phyloP scores from a whole-genome alignment of 2,888 invertebrate genomes.

The Ophion ellenae region DNA sequence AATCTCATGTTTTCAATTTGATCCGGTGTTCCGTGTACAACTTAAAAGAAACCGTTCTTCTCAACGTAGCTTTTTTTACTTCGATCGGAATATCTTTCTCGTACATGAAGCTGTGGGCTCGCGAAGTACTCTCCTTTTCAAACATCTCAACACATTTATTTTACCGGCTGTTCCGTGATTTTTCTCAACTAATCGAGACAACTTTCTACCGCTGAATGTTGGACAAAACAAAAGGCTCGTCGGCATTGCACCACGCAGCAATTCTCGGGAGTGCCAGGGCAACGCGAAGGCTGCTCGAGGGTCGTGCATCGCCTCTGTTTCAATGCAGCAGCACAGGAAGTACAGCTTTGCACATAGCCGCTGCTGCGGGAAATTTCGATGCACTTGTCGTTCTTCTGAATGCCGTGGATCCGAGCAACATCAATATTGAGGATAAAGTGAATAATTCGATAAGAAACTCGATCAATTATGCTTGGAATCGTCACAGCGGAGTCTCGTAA shows the following conservation, averaged over 20 bases:
- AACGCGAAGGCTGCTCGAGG: conserved; percentile 78
- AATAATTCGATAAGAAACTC: conserved; percentile 11
- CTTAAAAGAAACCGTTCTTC: no score
- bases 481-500: neutral
- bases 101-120: no score
- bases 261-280: conserved; percentile 78
- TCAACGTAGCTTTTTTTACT: no score
- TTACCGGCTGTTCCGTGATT: conserved; percentile 27
- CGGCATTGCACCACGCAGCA: conserved; percentile 83
- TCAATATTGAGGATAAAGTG: conserved; percentile 69
- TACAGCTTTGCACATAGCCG: conserved; percentile 81
- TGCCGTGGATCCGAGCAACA: conserved; percentile 46
- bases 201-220: neutral
- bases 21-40: no score
- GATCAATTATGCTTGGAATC: neutral
- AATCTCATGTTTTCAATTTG: no score
- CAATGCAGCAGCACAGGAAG: conserved; percentile 75
- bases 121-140: no score
- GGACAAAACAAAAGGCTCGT: conserved; percentile 72
- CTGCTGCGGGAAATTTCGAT: conserved; percentile 75
- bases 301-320: conserved; percentile 78
- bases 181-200: conserved; percentile 53
- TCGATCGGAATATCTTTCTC: no score
- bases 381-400: conserved; percentile 69
- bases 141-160: neutral